These are phyloP conservation scores for Tupaia tana DNA, from an alignment of 2,113 vertebrate species.

Conservation along the genomic window DNA sequence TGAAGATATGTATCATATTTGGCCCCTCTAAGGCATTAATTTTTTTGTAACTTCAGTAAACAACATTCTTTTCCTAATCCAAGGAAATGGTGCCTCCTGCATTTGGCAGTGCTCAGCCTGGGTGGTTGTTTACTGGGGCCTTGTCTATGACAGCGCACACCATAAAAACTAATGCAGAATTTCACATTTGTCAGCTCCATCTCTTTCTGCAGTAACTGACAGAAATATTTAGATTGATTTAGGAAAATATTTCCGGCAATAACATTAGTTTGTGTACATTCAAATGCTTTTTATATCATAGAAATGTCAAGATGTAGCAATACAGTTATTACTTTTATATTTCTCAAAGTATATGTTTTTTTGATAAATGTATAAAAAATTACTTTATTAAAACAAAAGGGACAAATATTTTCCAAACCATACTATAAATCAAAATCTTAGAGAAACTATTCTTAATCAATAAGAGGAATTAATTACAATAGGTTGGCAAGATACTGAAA, in stretches of 20 bases:
- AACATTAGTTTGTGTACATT: background rate
- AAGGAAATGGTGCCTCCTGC: background rate
- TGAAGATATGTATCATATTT: background rate
- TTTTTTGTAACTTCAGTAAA: background rate
- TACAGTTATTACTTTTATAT: background rate
- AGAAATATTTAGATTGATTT: background rate
- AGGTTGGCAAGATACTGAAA: background rate
- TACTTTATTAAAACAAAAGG: background rate
- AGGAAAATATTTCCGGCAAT: background rate
- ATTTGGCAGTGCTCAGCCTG: background rate
- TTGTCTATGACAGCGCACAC: background rate
- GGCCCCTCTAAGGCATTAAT: background rate
- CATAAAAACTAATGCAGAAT: background rate
- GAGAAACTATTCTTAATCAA: background rate
- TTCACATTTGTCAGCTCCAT: background rate
- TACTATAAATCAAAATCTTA: background rate
- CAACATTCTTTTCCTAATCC: background rate
- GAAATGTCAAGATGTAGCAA: background rate
- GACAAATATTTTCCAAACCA: background rate
- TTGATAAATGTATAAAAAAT: background rate
- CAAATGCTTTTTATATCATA: background rate
- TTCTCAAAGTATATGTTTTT: background rate
- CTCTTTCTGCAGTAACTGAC: background rate
- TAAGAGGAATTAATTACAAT: background rate
- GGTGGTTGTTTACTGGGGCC: too few species aligned